Percentiles rank a stretch among this genome's conserved stretches.
Evolutionary conservation across 2,888 invertebrate genomes (phyloP).

Genomic region (Tromatobia lineatoria): DNA sequence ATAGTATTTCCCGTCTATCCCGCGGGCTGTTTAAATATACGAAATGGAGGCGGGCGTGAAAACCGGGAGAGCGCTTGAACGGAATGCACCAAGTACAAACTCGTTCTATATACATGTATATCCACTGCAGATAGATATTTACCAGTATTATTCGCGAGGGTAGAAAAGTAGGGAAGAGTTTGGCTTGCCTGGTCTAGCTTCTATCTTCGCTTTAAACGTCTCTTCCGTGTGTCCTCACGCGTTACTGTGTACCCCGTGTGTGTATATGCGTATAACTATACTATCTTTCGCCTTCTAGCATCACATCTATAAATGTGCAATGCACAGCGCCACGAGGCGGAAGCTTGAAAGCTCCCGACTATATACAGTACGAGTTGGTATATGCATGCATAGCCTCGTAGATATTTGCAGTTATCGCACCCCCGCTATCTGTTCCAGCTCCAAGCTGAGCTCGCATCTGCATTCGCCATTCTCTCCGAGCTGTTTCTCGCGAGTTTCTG

Average conservation of each 20-base stretch:
- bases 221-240: not conserved
- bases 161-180: conserved; percentile 8
- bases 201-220: conserved; percentile 53
- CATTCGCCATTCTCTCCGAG: conserved; percentile 21
- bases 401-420: conserved; percentile 58
- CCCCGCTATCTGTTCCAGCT: conserved; percentile 34
- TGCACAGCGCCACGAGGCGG: conserved; percentile 45
- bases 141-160: not conserved
- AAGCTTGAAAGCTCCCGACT: conserved; percentile 37
- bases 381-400: conserved; percentile 44
- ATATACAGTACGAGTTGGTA: not conserved
- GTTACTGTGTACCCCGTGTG: not conserved
- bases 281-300: conserved; percentile 49
- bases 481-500: conserved; percentile 30
- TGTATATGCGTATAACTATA: conserved; percentile 29
- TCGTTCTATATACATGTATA: not conserved
- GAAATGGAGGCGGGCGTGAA: conserved; percentile 69
- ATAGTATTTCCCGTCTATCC: conserved; percentile 74
- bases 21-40: conserved; percentile 75
- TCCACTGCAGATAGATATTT: conserved; percentile 5
- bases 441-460: not conserved
- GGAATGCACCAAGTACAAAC: not conserved
- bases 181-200: conserved; percentile 33
- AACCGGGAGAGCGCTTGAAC: conserved; percentile 29
- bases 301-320: conserved; percentile 55